These are phyloP conservation scores for Apotomis betuletana DNA, from an alignment of 2,888 invertebrate genomes.

Conservation along the genomic window DNA sequence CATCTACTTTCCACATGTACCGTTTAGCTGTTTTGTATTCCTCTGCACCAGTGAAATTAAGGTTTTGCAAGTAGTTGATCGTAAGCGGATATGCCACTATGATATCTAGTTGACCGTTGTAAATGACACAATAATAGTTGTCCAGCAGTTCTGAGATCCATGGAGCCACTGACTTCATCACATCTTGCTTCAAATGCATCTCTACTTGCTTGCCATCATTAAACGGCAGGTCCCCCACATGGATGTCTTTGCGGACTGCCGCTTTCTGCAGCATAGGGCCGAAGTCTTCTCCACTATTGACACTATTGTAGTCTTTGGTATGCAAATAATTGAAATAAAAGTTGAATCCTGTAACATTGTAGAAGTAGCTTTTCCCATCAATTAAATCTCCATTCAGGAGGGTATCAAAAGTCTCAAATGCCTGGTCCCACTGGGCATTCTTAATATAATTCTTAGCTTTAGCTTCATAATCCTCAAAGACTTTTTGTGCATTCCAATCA, in stretches of 20 bases:
- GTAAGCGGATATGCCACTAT: slow-evolving; percentile 95
- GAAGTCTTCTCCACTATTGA: slow-evolving; percentile 71
- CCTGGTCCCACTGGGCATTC: slow-evolving; percentile 85
- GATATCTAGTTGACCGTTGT: slow-evolving; percentile 95
- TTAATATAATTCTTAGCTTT: slow-evolving; percentile 84
- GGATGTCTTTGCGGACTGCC: slow-evolving; percentile 88
- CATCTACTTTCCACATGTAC: slow-evolving; percentile 87
- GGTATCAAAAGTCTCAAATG: slow-evolving; percentile 88
- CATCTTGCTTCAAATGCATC: slow-evolving; percentile 87
- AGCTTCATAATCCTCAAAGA: slow-evolving; percentile 85
- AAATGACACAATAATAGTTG: slow-evolving; percentile 89
- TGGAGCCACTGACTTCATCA: slow-evolving; percentile 91
- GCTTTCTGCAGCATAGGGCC: slow-evolving; percentile 85
- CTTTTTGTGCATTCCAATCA: slow-evolving; percentile 84
- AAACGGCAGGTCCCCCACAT: slow-evolving; percentile 92
- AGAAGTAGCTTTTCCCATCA: slow-evolving; percentile 84
- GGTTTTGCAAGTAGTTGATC: slow-evolving; percentile 88
- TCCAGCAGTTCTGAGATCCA: slow-evolving; percentile 87
- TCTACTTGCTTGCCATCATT: slow-evolving; percentile 87
- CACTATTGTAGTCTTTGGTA: slow-evolving; percentile 78
- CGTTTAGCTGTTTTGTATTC: slow-evolving; percentile 87
- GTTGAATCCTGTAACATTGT: slow-evolving; percentile 89
- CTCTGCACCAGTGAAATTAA: slow-evolving; percentile 87
- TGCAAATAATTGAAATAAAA: slow-evolving; percentile 90
- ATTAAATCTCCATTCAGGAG: slow-evolving; percentile 88